Evolutionary conservation across 2,888 invertebrate genomes (phyloP).

Genomic region (Xestia c-nigrum): DNA sequence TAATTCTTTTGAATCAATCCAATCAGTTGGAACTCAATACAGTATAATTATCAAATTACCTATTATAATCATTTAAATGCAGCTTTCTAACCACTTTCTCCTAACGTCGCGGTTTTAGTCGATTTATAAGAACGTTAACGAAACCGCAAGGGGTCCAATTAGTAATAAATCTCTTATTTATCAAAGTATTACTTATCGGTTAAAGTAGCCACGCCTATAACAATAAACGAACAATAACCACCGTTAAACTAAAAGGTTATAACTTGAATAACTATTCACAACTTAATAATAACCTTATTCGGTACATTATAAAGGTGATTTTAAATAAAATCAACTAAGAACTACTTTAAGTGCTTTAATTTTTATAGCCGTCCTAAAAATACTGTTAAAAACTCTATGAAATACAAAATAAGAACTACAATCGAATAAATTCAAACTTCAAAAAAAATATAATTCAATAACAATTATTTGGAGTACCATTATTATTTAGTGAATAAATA

Average conservation of each 20-base stretch:
- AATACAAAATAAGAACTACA: constrained; percentile 17
- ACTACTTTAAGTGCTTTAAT: constrained; percentile 15
- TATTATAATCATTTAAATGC: neutral
- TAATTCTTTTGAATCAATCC: neutral
- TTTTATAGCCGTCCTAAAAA: constrained; percentile 20
- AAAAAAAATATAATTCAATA: constrained; percentile 52
- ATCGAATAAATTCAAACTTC: constrained; percentile 4
- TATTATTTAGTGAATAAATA: constrained; percentile 63
- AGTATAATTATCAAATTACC: neutral
- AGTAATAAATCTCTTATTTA: constrained; percentile 58
- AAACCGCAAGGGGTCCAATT: constrained; percentile 48
- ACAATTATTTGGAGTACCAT: constrained; percentile 60
- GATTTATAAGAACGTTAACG: neutral
- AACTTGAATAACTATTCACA: constrained; percentile 19
- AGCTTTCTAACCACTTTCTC: neutral
- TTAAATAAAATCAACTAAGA: neutral
- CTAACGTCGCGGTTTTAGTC: constrained; percentile 8
- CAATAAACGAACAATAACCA: constrained; percentile 58
- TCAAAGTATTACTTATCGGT: constrained; percentile 61
- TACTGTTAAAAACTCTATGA: constrained; percentile 1
- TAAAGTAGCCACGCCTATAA: constrained; percentile 66
- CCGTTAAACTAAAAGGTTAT: constrained; percentile 41
- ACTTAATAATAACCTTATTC: constrained; percentile 15
- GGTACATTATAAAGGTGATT: constrained; percentile 9
- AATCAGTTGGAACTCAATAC: neutral